These are phyloP conservation scores for Aramus guarauna DNA, from an alignment of 2,113 vertebrate genomes.

Conservation along the genomic window DNA sequence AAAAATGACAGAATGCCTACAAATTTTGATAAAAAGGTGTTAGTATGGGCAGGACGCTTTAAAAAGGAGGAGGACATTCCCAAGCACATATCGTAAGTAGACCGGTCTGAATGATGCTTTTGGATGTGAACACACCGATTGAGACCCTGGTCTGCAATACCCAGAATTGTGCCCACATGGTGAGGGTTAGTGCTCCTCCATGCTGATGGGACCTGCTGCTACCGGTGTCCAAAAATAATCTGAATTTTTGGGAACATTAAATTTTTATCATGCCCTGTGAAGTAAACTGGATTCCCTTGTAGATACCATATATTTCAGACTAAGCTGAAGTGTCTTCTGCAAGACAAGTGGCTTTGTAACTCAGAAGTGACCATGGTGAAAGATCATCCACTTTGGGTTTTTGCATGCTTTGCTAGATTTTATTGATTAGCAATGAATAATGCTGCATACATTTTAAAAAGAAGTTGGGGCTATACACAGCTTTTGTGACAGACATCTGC, in stretches of 20 bases:
- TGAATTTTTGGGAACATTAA: not conserved
- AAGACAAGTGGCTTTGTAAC: constrained; percentile 1
- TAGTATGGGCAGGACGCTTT: constrained; percentile 52
- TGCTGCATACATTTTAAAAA: not conserved
- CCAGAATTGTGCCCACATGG: not conserved
- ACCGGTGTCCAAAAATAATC: not conserved
- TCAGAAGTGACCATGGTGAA: not conserved
- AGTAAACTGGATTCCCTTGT: not conserved
- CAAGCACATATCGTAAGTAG: constrained; percentile 43
- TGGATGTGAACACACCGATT: not conserved
- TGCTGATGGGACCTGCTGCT: not conserved
- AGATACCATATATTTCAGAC: not conserved
- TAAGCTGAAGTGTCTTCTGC: not conserved
- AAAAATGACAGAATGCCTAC: constrained; percentile 31
- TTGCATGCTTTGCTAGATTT: not conserved
- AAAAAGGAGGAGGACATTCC: constrained; percentile 60
- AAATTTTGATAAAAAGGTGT: constrained; percentile 49
- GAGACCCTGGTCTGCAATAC: not conserved
- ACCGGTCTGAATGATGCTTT: not conserved
- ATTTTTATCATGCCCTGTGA: not conserved
- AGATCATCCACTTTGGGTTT: not conserved
- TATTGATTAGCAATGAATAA: constrained; percentile 19
- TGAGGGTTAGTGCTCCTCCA: not conserved
- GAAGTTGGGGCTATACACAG: not conserved
- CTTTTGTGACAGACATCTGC: not conserved